A percentile compares a stretch with the other conserved stretches of the same genome.
Evolutionary conservation across 2,888 invertebrate genomes (phyloP).

Genomic region (Chydorus sphaericus): DNA sequence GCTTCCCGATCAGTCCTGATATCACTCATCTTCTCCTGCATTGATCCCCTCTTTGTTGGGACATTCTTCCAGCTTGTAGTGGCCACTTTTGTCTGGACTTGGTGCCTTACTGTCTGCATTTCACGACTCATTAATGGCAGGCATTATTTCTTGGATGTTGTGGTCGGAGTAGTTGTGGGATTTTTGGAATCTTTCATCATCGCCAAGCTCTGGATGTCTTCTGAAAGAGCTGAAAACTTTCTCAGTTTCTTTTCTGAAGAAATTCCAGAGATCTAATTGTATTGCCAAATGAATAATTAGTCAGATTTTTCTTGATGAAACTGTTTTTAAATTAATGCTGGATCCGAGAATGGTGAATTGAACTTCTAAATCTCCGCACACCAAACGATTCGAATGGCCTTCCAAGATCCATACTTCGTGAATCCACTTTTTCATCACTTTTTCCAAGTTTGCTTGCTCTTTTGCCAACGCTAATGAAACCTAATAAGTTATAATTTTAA

Average conservation of each 20-base stretch:
- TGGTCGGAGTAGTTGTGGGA: conserved; percentile 59
- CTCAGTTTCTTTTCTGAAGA: conserved; percentile 8
- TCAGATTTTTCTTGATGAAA: not conserved
- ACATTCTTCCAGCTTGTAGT: conserved; percentile 23
- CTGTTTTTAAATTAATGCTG: not conserved
- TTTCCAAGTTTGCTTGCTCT: not conserved
- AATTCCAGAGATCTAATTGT: not conserved
- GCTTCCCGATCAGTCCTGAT: conserved; percentile 68
- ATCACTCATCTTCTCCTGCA: conserved; percentile 44
- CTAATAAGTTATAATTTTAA: not conserved
- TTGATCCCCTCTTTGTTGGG: not conserved
- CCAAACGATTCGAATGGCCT: not conserved
- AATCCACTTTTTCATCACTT: not conserved
- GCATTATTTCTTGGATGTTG: conserved; percentile 74
- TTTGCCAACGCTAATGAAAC: not conserved
- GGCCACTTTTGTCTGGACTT: conserved; percentile 33
- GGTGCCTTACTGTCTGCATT: conserved; percentile 56
- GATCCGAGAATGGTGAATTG: not conserved
- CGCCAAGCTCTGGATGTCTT: conserved; percentile 2
- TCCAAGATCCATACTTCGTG: conserved; percentile 2
- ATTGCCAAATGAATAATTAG: not conserved
- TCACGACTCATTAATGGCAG: conserved; percentile 70
- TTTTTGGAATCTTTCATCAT: conserved; percentile 35
- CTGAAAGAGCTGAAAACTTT: conserved; percentile 2
- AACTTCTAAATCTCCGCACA: not conserved